These are phyloP conservation scores for Tetranychus piercei DNA, from an alignment of 2,888 invertebrate species.

Conservation along the genomic window DNA sequence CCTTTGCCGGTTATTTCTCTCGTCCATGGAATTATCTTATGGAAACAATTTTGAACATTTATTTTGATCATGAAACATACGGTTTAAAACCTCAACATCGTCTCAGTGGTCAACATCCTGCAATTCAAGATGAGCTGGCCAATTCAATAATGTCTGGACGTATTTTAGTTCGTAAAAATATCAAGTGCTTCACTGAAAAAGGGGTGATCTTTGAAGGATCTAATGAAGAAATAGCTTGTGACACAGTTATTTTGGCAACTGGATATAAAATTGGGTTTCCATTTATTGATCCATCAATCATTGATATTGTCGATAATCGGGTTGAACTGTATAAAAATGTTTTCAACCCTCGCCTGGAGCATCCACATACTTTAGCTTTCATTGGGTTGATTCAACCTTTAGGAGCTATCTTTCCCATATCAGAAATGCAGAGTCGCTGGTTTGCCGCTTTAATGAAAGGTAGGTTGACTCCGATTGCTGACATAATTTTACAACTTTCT, in stretches of 20 bases:
- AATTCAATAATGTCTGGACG: constrained; percentile 34
- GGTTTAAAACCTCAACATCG: constrained; percentile 33
- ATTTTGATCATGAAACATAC: constrained; percentile 33
- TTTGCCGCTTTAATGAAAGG: constrained; percentile 20
- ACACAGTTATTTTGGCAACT: constrained; percentile 33
- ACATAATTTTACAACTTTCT: neutral
- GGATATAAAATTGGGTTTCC: constrained; percentile 33
- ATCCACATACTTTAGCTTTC: constrained; percentile 27
- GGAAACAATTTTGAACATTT: constrained; percentile 27
- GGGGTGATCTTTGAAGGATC: constrained; percentile 31
- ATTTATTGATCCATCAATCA: constrained; percentile 27
- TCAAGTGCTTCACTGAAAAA: constrained; percentile 29
- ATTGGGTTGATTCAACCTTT: constrained; percentile 27
- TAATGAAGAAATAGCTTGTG: constrained; percentile 22
- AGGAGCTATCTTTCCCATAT: constrained; percentile 24
- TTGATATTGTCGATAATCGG: constrained; percentile 16
- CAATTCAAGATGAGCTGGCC: constrained; percentile 36
- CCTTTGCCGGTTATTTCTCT: constrained; percentile 17
- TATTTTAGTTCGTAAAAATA: constrained; percentile 31
- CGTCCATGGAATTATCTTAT: constrained; percentile 19
- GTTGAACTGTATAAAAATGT: constrained; percentile 28
- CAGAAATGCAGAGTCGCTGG: constrained; percentile 26
- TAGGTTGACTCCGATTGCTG: neutral
- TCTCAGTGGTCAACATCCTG: constrained; percentile 29
- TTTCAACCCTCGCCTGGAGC: constrained; percentile 26